A percentile compares a stretch with the other conserved stretches of the same genome.
Evolutionary conservation across 2,113 vertebrate species (phyloP).

Genomic region (Odocoileus hemionus): DNA sequence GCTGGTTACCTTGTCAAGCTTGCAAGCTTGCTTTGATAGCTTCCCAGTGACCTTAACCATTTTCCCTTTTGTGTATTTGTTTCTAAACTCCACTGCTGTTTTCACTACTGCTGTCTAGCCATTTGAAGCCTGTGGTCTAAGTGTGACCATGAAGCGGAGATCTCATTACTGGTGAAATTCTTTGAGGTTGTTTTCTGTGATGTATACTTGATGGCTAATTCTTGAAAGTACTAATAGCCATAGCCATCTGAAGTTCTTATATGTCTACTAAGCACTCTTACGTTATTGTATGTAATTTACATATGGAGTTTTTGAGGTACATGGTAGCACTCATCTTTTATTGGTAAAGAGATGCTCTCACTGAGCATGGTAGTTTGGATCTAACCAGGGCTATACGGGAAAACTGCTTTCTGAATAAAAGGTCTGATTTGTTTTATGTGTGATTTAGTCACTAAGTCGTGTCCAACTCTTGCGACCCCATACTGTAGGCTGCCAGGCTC

Average conservation of each 20-base stretch:
- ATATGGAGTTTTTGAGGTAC: background rate
- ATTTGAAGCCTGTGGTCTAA: background rate
- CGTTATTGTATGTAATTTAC: background rate
- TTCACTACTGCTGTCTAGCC: background rate
- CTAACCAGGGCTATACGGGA: background rate
- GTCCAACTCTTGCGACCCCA: background rate
- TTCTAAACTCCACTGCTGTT: background rate
- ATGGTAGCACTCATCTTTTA: background rate
- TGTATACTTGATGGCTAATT: background rate
- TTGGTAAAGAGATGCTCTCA: background rate
- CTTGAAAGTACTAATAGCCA: background rate
- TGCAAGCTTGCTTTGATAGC: background rate
- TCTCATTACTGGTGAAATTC: background rate
- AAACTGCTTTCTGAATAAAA: background rate
- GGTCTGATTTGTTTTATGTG: background rate
- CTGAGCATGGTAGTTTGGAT: background rate
- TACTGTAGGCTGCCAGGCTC: background rate
- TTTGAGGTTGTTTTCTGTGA: background rate
- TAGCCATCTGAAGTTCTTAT: background rate
- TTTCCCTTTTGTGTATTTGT: background rate
- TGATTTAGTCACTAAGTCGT: background rate
- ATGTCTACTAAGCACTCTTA: background rate
- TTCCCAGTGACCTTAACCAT: background rate
- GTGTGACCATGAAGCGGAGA: background rate
- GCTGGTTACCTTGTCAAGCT: background rate